These are phyloP conservation scores for Gobionotothen gibberifrons DNA, from an alignment of 2,797 vertebrate species.

Conservation along the genomic window DNA sequence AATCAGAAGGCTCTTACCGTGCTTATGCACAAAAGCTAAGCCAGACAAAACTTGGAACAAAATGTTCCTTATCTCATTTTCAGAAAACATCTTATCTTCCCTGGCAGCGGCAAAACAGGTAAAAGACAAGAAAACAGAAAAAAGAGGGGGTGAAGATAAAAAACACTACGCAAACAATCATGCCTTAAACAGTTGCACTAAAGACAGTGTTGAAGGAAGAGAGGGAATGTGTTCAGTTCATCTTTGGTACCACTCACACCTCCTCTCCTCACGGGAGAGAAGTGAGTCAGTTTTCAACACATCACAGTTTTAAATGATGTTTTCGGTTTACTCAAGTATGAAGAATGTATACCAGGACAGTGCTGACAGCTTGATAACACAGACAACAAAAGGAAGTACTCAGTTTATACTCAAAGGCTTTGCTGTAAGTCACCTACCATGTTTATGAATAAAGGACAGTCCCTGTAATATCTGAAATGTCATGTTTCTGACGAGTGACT, in stretches of 20 bases:
- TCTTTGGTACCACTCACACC: slow-evolving; percentile 42
- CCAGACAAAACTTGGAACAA: slow-evolving; percentile 79
- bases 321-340: slow-evolving; percentile 11
- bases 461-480: slow-evolving; percentile 95
- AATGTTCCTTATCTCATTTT: slow-evolving; percentile 86
- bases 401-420: slow-evolving; percentile 9
- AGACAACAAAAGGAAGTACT: slow-evolving; percentile 6
- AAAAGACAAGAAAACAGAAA: slow-evolving; percentile 45
- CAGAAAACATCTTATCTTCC: slow-evolving; percentile 82
- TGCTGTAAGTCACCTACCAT: slow-evolving; percentile 84
- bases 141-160: slow-evolving; percentile 43
- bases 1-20: slow-evolving; percentile 65
- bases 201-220: slow-evolving; percentile 11
- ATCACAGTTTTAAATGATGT: not conserved
- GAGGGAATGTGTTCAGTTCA: slow-evolving; percentile 23
- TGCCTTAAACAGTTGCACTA: slow-evolving; percentile 12
- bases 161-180: slow-evolving; percentile 29
- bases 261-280: slow-evolving; percentile 49
- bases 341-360: not conserved
- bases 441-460: slow-evolving; percentile 92
- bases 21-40: slow-evolving; percentile 81
- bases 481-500: slow-evolving; percentile 94
- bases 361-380: slow-evolving; percentile 15
- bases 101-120: slow-evolving; percentile 60
- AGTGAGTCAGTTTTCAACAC: slow-evolving; percentile 45